Evolutionary conservation across 2,113 vertebrate genomes (phyloP), one percentile per base, ranked within the genome.

Genomic region (Tinamus guttatus): DNA sequence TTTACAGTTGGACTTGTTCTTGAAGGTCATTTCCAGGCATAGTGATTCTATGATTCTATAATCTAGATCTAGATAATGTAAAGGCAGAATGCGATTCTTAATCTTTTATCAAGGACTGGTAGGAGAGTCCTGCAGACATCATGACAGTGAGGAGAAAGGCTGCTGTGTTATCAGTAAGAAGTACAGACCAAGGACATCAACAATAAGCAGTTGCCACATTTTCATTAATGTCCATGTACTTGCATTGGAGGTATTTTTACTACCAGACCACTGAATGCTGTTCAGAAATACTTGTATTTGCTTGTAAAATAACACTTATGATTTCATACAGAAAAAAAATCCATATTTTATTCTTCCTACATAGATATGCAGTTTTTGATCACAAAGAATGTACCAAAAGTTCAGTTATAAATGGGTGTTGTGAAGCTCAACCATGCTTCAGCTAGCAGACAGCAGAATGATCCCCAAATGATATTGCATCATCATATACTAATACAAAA

Each of bases 311-410:
- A 38, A 7, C 28, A 60, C 18, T 79, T 54, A 45, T 30, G 0
- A 25, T 73, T 86, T 71, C 28, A 67, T 67, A 43, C 17, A 67
- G 45, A 49, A 49, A 49, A 49, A 49, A 49, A 49, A 22, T 11
- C 11, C 18, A 51, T 8, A 60, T 63, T 45, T 76, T 43, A 15
- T 54, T 85, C 22, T 64, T 94, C 34, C 41, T 60, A 63, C 5
- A 59, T 12, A 51, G n/a, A 30, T 0, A 0, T 63, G 27, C 74
- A 7, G 15, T 69, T 69, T 47, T 60, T 51, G 7, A 5, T 51
- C 40, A 85, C 40, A 73, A 84, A n/a, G 11, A 65, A 20, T 36
- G 3, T 60, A 10, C 59, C 16, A 1, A 0, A 21, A 3, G 6
- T 19, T 43, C 32, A 11, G 81, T 81, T 67, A 38, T 21, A 40